A percentile compares a stretch with the other conserved stretches of the same genome.
These are phyloP conservation scores for Oceanodroma tethys DNA, from an alignment of 2,113 vertebrate species.

Conservation along the genomic window DNA sequence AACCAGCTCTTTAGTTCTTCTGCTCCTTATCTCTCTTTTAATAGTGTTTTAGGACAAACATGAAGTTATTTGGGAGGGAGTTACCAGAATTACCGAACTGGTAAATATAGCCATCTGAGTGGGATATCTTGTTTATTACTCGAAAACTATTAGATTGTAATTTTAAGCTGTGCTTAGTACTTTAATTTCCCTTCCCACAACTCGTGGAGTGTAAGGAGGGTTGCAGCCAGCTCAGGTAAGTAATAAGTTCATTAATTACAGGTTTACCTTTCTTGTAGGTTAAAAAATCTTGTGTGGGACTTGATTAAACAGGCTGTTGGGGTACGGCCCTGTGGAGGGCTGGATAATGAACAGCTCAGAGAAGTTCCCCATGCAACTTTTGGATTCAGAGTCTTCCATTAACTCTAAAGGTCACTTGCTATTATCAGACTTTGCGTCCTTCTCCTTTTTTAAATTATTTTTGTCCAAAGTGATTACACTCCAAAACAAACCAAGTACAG, in stretches of 20 bases:
- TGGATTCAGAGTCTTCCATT: background rate
- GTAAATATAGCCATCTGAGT: conserved; percentile 35
- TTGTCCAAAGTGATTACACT: background rate
- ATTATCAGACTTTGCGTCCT: background rate
- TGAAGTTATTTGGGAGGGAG: conserved; percentile 56
- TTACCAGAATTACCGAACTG: conserved; percentile 36
- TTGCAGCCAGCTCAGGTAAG: conserved; percentile 17
- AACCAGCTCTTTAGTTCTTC: conserved; percentile 58
- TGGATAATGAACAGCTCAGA: background rate
- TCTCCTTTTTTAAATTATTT: background rate
- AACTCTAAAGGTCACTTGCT: background rate
- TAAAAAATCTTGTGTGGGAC: background rate
- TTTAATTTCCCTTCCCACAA: conserved; percentile 18
- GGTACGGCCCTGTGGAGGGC: background rate
- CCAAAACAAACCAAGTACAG: background rate
- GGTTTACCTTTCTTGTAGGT: background rate
- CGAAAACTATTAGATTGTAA: conserved; percentile 29
- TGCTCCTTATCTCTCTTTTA: conserved; percentile 42
- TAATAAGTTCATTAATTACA: conserved; percentile 32
- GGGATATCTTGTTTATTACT: conserved; percentile 37
- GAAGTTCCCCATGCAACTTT: background rate
- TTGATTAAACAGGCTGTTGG: background rate
- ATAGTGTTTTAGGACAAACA: conserved; percentile 59
- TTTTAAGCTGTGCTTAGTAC: conserved; percentile 6
- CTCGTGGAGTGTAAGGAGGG: background rate